These are phyloP conservation scores for Epinephelus malabaricus DNA, from an alignment of 2,797 vertebrate species.

Conservation along the genomic window DNA sequence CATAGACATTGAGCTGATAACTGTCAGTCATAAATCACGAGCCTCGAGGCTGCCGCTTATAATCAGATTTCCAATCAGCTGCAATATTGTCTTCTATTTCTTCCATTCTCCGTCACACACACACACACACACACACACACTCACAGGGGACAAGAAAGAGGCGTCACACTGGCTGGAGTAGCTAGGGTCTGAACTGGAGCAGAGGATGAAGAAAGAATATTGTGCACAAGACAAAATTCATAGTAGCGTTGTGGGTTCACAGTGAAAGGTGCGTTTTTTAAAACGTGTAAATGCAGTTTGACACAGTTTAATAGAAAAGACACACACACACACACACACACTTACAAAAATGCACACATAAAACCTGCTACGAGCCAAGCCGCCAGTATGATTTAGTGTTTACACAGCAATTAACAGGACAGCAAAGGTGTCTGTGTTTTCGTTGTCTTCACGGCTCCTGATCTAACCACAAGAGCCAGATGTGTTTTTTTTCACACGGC, in stretches of 20 bases:
- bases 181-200: constrained; percentile 2
- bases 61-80: constrained; percentile 67
- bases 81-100: constrained; percentile 56
- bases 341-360: background rate
- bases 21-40: constrained; percentile 67
- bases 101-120: background rate
- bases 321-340: background rate
- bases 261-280: constrained; percentile 5
- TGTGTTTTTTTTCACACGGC: constrained; percentile 46
- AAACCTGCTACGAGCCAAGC: constrained; percentile 24
- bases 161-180: constrained; percentile 35
- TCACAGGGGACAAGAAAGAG: constrained; percentile 3
- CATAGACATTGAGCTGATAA: constrained; percentile 48
- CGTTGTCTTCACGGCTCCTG: constrained; percentile 35
- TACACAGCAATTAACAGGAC: constrained; percentile 63
- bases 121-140: constrained; percentile 4
- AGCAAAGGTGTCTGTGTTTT: constrained; percentile 61
- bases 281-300: constrained; percentile 22
- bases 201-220: constrained; percentile 9
- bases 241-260: constrained; percentile 12
- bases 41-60: constrained; percentile 31
- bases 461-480: constrained; percentile 38
- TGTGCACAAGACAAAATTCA: constrained; percentile 15
- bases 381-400: constrained; percentile 44
- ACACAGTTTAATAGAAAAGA: constrained; percentile 6